Conservation (phyloP, 1,140 invertebrate species). For the Parapsyche elsis region DNA sequence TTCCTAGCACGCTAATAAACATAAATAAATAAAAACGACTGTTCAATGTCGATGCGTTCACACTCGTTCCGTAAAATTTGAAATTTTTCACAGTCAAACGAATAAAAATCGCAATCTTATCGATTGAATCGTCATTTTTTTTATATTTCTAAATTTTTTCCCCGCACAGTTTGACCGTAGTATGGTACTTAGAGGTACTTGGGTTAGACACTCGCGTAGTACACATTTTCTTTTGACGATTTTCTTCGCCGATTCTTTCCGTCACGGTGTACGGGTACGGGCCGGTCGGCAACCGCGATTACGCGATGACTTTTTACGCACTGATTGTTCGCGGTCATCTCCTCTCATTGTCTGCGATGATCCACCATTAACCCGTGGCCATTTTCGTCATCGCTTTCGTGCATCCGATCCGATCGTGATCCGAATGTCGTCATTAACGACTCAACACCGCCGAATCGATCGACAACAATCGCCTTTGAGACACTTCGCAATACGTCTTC, state of each 20-base stretch:
- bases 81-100: not conserved
- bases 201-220: not conserved
- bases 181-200: not conserved
- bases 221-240: too few relatives aligned
- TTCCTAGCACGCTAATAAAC: too few relatives aligned
- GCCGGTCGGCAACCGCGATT: constrained; percentile 4
- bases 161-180: too few relatives aligned
- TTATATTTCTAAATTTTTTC: not conserved
- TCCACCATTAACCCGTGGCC: not conserved
- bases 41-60: too few relatives aligned
- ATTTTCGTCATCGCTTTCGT: not conserved
- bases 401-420: not conserved
- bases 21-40: too few relatives aligned
- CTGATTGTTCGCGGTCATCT: constrained; percentile 31
- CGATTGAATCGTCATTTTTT: constrained; percentile 23
- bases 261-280: not conserved
- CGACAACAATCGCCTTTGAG: not conserved
- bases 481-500: too few relatives aligned
- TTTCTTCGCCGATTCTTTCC: too few relatives aligned
- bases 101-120: not conserved
- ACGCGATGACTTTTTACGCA: constrained; percentile 20
- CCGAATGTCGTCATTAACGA: not conserved
- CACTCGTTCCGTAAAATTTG: not conserved
- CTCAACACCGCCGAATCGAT: not conserved
- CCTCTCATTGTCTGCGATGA: not conserved